Conservation (phyloP, 2,888 invertebrate species). For the Amiota minor region DNA sequence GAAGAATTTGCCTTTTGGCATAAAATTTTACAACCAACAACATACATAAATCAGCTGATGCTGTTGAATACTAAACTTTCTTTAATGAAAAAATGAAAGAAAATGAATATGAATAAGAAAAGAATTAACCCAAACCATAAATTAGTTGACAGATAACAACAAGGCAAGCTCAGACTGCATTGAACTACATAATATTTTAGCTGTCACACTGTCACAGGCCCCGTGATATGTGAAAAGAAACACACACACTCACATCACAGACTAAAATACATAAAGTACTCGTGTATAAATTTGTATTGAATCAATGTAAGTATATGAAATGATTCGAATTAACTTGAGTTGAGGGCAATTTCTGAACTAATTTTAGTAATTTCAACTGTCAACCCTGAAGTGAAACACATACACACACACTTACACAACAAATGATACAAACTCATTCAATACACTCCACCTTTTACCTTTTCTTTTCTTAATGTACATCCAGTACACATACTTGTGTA, state of each 20-base stretch:
- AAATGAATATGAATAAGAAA: neutral
- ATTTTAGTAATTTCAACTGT: constrained; percentile 23
- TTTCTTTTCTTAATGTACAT: too few relatives aligned
- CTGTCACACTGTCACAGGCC: constrained; percentile 10
- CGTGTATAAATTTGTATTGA: too few relatives aligned
- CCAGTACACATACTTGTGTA: neutral
- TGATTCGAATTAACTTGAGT: neutral
- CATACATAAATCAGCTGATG: constrained; percentile 15
- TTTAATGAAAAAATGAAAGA: neutral
- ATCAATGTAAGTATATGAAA: too few relatives aligned
- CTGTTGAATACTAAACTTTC: constrained; percentile 2
- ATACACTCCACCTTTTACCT: neutral
- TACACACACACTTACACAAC: neutral
- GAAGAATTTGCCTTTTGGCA: too few relatives aligned
- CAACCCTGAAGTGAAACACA: neutral
- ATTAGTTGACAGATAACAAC: neutral
- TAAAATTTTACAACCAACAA: neutral
- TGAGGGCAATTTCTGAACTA: constrained; percentile 18
- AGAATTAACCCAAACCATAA: neutral
- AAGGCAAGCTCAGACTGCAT: too few relatives aligned
- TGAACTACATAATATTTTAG: constrained; percentile 9
- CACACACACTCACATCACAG: too few relatives aligned
- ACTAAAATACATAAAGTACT: too few relatives aligned
- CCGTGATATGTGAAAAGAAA: too few relatives aligned
- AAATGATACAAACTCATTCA: neutral